Percentiles rank a stretch among this genome's conserved stretches.
Conservation (phyloP, 2,113 vertebrate species). For the Dendrocopos noguchii region DNA sequence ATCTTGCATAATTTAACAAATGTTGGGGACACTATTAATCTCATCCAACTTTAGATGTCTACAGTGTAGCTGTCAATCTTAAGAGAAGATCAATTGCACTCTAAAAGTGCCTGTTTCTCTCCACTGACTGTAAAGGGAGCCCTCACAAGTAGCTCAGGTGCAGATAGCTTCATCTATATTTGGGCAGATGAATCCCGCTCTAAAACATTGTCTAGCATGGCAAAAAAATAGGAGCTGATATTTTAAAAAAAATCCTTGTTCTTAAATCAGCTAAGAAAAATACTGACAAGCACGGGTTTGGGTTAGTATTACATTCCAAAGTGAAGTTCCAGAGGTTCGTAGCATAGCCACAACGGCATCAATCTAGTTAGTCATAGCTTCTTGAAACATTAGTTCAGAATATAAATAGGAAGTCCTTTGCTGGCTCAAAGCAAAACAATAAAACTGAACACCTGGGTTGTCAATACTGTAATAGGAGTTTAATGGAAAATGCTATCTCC, state of each 20-base stretch:
- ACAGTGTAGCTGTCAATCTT: conserved; percentile 71
- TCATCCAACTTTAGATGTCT: conserved; percentile 69
- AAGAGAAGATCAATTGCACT: conserved; percentile 69
- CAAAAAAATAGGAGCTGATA: neutral
- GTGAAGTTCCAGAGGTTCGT: neutral
- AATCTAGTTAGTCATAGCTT: neutral
- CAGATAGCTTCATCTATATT: conserved; percentile 27
- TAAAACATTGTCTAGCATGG: neutral
- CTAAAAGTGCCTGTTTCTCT: conserved; percentile 60
- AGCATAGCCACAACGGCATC: neutral
- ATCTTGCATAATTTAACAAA: conserved; percentile 71
- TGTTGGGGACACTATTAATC: conserved; percentile 72
- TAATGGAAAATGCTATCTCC: neutral
- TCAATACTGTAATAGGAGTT: conserved; percentile 8
- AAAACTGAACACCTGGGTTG: conserved; percentile 5
- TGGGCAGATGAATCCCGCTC: conserved; percentile 13
- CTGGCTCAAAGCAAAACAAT: neutral
- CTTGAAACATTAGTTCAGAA: neutral
- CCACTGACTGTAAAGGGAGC: conserved; percentile 54
- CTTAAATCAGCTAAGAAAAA: neutral
- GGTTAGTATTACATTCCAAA: neutral
- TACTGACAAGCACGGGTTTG: neutral
- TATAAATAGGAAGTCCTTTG: neutral
- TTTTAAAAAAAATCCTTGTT: neutral
- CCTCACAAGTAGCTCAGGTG: conserved; percentile 64